Conservation (phyloP, 2,797 vertebrate species). For the Parauchenoglanis punctatus region DNA sequence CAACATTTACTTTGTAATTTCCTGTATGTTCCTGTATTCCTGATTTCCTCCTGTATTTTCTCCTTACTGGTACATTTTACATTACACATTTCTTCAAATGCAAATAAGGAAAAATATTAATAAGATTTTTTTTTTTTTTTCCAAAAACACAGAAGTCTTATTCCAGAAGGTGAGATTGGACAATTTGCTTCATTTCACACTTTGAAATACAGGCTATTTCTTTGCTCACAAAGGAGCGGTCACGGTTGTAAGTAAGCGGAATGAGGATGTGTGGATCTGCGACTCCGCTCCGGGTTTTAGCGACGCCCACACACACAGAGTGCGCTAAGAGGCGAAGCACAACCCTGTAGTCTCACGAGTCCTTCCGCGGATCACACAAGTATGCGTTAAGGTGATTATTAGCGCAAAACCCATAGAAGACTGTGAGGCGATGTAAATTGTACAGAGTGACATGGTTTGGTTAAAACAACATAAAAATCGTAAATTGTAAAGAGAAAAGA, state of each 20-base stretch:
- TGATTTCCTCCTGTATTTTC: constrained; percentile 9
- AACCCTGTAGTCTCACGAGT: constrained; percentile 51
- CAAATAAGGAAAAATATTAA: not conserved
- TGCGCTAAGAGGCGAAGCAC: constrained; percentile 62
- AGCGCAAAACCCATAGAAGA: constrained; percentile 28
- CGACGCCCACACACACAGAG: constrained; percentile 41
- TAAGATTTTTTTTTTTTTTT: not conserved
- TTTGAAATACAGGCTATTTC: constrained; percentile 7
- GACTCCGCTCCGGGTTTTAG: constrained; percentile 57
- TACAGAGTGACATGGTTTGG: not conserved
- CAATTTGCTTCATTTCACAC: not conserved
- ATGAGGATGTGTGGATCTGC: not conserved
- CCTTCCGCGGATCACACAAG: constrained; percentile 59
- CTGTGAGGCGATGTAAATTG: not conserved
- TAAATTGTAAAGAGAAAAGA: constrained; percentile 5
- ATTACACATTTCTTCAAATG: not conserved
- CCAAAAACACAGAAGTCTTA: not conserved
- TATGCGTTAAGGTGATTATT: constrained; percentile 58
- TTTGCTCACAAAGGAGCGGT: constrained; percentile 5
- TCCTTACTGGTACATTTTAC: not conserved
- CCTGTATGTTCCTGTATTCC: not conserved
- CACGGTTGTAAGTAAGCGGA: not conserved
- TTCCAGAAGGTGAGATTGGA: not conserved
- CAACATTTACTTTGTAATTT: too few species aligned
- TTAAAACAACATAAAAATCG: constrained; percentile 4